phyloP scores from a whole-genome alignment of 2,888 invertebrate genomes.

The Tetranychus piercei region DNA sequence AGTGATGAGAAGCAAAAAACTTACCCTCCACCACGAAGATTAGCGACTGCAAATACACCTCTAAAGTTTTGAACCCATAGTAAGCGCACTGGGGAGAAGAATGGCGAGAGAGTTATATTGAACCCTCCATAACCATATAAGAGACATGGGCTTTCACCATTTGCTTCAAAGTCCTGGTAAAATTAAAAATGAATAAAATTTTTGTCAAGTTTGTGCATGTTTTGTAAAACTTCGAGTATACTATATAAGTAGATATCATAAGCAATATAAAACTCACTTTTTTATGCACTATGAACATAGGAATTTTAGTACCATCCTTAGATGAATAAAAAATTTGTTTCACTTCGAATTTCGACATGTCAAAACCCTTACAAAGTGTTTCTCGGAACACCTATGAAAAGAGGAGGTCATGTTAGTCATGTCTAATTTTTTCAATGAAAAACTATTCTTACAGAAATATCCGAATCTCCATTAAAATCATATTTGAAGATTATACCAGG shows the following conservation, averaged over 20 bases:
- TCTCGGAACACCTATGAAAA: constrained; percentile 43
- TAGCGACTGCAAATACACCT: constrained; percentile 75
- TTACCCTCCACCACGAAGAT: constrained; percentile 87
- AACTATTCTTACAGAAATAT: constrained; percentile 24
- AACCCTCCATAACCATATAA: constrained; percentile 96
- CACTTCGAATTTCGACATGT: constrained; percentile 56
- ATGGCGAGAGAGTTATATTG: constrained; percentile 72
- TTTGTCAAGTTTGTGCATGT: too few species aligned
- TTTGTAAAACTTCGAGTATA: too few species aligned
- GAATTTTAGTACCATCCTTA: constrained; percentile 79
- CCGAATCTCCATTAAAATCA: constrained; percentile 44
- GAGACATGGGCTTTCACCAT: constrained; percentile 59
- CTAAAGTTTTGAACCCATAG: constrained; percentile 73
- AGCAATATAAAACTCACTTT: constrained; percentile 29
- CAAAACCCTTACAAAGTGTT: constrained; percentile 64
- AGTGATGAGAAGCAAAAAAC: neutral
- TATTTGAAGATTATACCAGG: constrained; percentile 71
- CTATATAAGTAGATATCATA: neutral
- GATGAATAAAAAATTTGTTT: constrained; percentile 78
- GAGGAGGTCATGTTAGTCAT: neutral
- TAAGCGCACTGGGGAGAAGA: constrained; percentile 65
- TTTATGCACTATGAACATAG: constrained; percentile 64
- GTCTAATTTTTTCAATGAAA: neutral
- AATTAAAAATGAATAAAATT: constrained; percentile 11
- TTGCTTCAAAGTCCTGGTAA: constrained; percentile 43